Conservation (phyloP, 1,140 invertebrate species). For the Micrasema longulum region DNA sequence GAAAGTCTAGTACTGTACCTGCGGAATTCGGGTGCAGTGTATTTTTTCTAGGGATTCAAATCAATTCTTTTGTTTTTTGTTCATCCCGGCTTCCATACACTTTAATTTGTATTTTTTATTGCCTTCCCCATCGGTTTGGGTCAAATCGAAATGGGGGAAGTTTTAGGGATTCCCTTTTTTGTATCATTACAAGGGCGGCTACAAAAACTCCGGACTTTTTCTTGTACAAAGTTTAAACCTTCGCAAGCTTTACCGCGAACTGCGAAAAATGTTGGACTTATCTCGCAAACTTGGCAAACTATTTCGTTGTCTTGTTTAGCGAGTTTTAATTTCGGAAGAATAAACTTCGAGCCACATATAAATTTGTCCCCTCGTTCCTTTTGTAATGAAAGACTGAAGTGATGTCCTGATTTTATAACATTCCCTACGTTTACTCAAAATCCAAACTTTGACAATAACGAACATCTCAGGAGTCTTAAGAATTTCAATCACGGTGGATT, state of each 20-base stretch:
- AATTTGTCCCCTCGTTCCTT: conserved; percentile 1
- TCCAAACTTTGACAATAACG: conserved; percentile 12
- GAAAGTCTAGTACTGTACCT: too few relatives aligned
- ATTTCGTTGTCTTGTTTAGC: conserved; percentile 1
- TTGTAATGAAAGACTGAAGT: conserved; percentile 28
- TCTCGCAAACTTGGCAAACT: conserved; percentile 12
- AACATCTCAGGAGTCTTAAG: conserved; percentile 1
- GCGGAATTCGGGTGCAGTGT: too few relatives aligned
- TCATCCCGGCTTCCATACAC: too few relatives aligned
- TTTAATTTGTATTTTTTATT: too few relatives aligned
- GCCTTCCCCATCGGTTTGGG: neutral
- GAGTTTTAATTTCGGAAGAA: conserved; percentile 24
- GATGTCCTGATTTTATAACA: neutral
- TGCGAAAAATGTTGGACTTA: conserved; percentile 24
- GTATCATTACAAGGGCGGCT: conserved; percentile 11
- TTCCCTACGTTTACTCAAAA: conserved; percentile 9
- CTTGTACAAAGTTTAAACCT: conserved; percentile 10
- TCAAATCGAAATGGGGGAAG: conserved; percentile 12
- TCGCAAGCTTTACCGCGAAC: conserved; percentile 12
- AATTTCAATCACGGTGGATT: conserved; percentile 8
- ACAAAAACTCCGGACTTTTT: conserved; percentile 20
- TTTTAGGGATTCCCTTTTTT: conserved; percentile 10
- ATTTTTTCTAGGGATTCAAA: neutral
- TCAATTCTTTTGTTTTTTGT: neutral
- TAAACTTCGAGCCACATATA: neutral